Base-by-base conservation (phyloP, 2,888 invertebrate genomes). In the Cynaeus angustus region DNA sequence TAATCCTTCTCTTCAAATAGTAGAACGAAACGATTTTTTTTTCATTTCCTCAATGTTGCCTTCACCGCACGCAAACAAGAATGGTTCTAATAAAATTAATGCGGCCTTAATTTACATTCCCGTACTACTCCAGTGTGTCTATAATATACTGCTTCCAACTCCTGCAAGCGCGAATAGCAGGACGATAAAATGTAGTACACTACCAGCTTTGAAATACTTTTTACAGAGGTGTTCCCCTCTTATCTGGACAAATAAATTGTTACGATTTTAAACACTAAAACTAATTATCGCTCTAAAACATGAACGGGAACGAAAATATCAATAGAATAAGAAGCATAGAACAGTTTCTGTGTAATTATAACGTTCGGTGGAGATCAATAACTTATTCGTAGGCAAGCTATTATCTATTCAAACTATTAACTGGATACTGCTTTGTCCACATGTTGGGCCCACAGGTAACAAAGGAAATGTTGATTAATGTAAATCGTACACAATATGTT, bases 351-450 rank as follows among this genome's bases (percentile, higher is more conserved):
- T 30, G 33, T 13, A 52, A 52, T 52, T 30, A 52, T 55, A 16
- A 55, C 55, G 33, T 55, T 38, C 30, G 37, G 16, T 9, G 33
- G 30, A 55, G 33, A 55, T 55, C 55, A 38, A 55, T 55, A 55
- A 55, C 38, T 55, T 55, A 55, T 38, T 55, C 38, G 37, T 37
- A 33, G 14, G 13, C 3, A 8, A 26, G 26, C 41, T 38, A 55
- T 55, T 38, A 55, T 55, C 38, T 55, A 38, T 55, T 16, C 38
- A 37, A 55, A 38, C 55, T 55, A 14, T 10, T 55, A 52, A 52
- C 28, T 52, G 55, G 55, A 30, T 38, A 37, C 30, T 33, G 52
- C 52, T 33, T 46, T 26, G 21, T 46, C 3, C 26, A 26, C 26
- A 46, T 46, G 46, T 46, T 16, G 16, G 26, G 2, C 13, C 46